Evolutionary conservation across 2,113 vertebrate genomes (phyloP).

Genomic region (Actenoides hombroni): DNA sequence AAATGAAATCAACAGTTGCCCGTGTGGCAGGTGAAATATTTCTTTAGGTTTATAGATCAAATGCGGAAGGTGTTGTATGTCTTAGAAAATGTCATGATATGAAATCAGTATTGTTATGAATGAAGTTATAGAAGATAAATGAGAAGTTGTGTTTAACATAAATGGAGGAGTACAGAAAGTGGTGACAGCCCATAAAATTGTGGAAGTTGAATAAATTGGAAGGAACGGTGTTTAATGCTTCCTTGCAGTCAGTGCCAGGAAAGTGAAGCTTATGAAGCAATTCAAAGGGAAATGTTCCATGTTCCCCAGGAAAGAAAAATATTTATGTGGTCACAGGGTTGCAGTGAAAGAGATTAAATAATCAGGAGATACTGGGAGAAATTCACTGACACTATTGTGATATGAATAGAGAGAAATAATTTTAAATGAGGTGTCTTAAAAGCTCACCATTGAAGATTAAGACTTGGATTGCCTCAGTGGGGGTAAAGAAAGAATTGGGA

Average conservation of each 20-base stretch:
- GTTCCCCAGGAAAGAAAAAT: neutral
- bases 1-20: neutral
- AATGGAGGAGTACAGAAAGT: neutral
- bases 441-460: neutral
- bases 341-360: neutral
- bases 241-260: neutral
- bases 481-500: neutral
- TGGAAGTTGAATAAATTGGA: neutral
- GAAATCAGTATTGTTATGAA: neutral
- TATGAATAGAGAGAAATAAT: neutral
- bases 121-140: neutral
- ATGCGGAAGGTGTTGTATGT: neutral
- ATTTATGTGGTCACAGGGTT: neutral
- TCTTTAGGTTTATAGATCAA: neutral
- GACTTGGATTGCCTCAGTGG: neutral
- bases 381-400: neutral
- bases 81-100: neutral
- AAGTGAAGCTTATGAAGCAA: neutral
- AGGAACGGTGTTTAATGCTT: neutral
- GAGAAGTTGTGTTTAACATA: neutral
- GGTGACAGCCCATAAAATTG: neutral
- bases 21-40: neutral
- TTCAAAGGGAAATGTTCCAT: neutral
- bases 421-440: neutral
- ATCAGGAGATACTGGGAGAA: neutral